Base-by-base conservation (phyloP, 2,797 vertebrate genomes). In the Galago senegalensis region DNA sequence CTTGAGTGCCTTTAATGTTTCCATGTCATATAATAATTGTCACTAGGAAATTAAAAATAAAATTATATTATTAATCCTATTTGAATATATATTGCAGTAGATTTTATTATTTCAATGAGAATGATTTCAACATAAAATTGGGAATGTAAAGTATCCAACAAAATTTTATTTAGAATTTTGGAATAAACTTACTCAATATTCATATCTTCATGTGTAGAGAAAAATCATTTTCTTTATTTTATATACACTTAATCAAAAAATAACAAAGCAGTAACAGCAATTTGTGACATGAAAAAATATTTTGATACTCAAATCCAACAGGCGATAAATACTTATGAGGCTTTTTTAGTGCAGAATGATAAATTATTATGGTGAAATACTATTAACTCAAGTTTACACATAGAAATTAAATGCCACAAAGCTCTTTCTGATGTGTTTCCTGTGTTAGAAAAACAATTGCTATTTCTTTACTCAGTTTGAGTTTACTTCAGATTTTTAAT, bases 401-500 rank as follows among this genome's bases (percentile, higher is more conserved):
- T 67, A 87, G 60, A 60, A 95, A 89, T 95, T 95, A 95, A 95
- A 84, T 94, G 21, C 25, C 43, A 92, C 2, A 29, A 79, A 76
- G 2, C 20, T 79, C 31, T 89, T 94, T 77, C 77, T 94, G 40
- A 1, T 85, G 5, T 13, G 91, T 95, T 85, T 6, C 4, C 20
- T 58, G 61, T 90, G 46, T 11, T 56, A 92, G 76, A 63, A 75
- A 96, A 89, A 29, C 31, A 87, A 82, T 37, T 61, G 76, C 58
- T 86, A 69, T 97, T 93, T 96, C 58, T 96, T 96, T 84, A 93
- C 67, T 96, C 40, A 88, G n/a, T 49, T 61, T 95, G 34, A 92
- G 43, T 60, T 81, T 93, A 89, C 56, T 93, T 81, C 65, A 43
- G 40, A 80, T 46, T 94, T 98, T 96, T 97, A 97, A 97, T 97